A percentile compares a stretch with the other conserved stretches of the same genome.
Evolutionary conservation across 2,888 invertebrate species (phyloP).

Genomic region (Drosophila helvetica): DNA sequence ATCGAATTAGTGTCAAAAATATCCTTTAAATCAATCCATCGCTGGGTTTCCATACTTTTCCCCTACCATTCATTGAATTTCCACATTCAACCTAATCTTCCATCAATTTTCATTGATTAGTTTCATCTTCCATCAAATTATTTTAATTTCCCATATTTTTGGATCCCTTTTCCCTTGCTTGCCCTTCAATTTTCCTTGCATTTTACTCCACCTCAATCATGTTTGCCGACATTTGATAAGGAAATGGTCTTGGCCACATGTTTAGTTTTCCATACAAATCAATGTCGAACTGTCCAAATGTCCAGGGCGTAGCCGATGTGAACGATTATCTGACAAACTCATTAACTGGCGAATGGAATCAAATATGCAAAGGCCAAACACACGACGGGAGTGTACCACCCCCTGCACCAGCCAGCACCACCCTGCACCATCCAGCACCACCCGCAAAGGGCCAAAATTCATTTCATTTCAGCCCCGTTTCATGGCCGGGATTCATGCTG

Average conservation of each 20-base stretch:
- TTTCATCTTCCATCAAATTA: no score
- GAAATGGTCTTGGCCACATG: conserved; percentile 3
- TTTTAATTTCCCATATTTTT: background rate
- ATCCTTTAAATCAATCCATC: background rate
- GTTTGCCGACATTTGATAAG: no score
- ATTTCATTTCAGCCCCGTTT: conserved; percentile 1
- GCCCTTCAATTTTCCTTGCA: background rate
- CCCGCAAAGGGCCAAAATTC: background rate
- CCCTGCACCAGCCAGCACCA: no score
- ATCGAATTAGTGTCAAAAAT: background rate
- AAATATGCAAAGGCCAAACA: conserved; percentile 60
- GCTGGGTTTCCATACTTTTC: fast-evolving
- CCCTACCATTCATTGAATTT: background rate
- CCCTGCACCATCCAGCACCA: no score
- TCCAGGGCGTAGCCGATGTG: background rate
- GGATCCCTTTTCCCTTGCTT: background rate
- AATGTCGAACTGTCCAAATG: background rate
- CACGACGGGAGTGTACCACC: conserved; percentile 31
- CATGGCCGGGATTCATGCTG: background rate
- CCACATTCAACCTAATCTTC: background rate
- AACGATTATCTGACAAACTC: conserved; percentile 47
- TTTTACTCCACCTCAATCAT: background rate
- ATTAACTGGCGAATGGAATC: conserved; percentile 60
- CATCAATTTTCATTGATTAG: no score
- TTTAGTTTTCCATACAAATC: background rate